Evolutionary conservation across 23 tunicate species (phyloP), one percentile per base, ranked within the genome.

Genomic region (Trididemnum clinides): DNA sequence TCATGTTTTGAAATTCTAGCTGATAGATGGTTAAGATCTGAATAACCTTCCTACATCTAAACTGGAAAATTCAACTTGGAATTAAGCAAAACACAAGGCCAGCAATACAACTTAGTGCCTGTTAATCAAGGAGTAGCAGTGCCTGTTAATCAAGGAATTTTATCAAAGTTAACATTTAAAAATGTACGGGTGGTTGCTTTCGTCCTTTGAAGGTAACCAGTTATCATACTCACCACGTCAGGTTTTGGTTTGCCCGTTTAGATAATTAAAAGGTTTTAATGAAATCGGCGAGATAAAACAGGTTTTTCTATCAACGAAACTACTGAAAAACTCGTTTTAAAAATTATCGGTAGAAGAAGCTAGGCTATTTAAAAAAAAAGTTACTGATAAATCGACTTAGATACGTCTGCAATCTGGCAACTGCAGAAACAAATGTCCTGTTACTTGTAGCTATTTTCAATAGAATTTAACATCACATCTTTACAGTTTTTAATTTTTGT

Each of bases 201-300:
- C n/a, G 69, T 62, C n/a, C 69, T 25, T 12, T 12, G n/a, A 4
- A 4, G 15, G 69, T 25, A 62, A 20, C 6, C 27, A 22, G 15
- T 62, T 12, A 25, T 62, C n/a, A 62, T 12, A 62, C n/a, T n/a
- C n/a, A 4, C 6, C 69, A 62, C 6, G 25, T 19, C 69, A 22
- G 69, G 69, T n/a, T 62, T 62, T 62, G 69, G 69, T 62, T 62
- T 62, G 15, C 69, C 69, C n/a, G 6, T 62, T 25, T 62, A 4
- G 6, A 62, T 25, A 62, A 62, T 62, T 4, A 4, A 4, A 62
- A 15, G 25, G 23, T 62, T 62, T 62, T 62, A n/a, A 62, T 62
- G 23, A 62, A 12, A 62, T n/a, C 6, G n/a, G 5, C 69, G 69
- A 12, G 69, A 62, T 62, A 25, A 62, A 62, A 62, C 15, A 4